A percentile compares a stretch with the other conserved stretches of the same genome.
These are phyloP conservation scores for Anaspis maculata DNA, from an alignment of 2,888 invertebrate species.

Conservation along the genomic window DNA sequence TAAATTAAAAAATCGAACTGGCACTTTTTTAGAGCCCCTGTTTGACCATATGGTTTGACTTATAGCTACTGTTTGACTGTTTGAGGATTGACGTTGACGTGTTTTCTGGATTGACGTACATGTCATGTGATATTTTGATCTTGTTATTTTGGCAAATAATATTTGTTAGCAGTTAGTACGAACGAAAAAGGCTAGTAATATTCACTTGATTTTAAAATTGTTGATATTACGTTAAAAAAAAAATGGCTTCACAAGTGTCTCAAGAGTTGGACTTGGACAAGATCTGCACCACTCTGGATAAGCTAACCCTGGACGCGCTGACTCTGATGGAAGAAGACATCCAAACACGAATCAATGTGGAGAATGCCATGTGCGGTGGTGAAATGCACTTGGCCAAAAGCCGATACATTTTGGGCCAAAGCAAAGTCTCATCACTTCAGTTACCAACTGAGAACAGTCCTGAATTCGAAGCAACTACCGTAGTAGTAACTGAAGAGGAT, in stretches of 20 bases:
- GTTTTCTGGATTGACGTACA: no score
- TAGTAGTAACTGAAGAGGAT: slow-evolving; percentile 34
- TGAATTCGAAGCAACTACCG: slow-evolving; percentile 43
- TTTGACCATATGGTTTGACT: no score
- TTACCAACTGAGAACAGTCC: slow-evolving; percentile 57
- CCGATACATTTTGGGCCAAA: slow-evolving; percentile 71
- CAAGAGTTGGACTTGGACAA: slow-evolving; percentile 37
- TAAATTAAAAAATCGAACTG: no score
- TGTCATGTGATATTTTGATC: no score
- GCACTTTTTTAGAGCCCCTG: no score
- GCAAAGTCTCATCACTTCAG: slow-evolving; percentile 59
- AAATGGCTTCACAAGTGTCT: slow-evolving; percentile 14
- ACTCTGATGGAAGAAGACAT: slow-evolving; percentile 69
- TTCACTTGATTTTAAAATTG: no score
- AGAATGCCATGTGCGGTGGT: slow-evolving; percentile 60
- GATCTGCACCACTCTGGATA: slow-evolving; percentile 57
- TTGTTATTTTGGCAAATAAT: no score
- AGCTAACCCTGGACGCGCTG: slow-evolving; percentile 58
- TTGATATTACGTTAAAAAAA: no score
- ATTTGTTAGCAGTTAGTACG: no score
- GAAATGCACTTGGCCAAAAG: slow-evolving; percentile 68
- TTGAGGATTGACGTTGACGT: no score
- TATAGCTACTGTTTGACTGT: no score
- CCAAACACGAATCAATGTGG: slow-evolving; percentile 57
- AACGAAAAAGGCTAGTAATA: no score